Conservation (phyloP, 2,888 invertebrate genomes). For the Drosophila mercatorum region DNA sequence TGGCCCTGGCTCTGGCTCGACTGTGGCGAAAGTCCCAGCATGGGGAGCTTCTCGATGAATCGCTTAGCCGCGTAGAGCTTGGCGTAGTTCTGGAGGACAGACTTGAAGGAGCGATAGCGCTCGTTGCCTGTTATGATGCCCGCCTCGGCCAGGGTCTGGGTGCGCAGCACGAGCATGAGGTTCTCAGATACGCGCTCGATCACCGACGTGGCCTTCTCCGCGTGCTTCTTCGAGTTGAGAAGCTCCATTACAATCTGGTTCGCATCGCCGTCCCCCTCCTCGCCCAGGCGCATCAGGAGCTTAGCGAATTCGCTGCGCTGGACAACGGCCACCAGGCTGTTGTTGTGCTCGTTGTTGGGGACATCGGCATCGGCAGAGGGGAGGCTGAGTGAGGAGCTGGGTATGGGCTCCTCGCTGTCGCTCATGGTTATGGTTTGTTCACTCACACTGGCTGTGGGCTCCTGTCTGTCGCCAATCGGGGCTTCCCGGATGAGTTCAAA, state of each 20-base stretch:
- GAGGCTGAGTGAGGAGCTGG: conserved; percentile 26
- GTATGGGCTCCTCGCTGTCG: conserved; percentile 25
- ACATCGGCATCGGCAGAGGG: neutral
- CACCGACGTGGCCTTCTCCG: conserved; percentile 28
- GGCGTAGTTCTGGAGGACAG: conserved; percentile 59
- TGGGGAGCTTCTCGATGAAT: conserved; percentile 62
- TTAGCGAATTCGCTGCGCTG: conserved; percentile 47
- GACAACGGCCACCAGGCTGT: conserved; percentile 31
- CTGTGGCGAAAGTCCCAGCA: conserved; percentile 21
- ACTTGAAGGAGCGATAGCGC: conserved; percentile 58
- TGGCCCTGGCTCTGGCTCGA: neutral
- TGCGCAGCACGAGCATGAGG: conserved; percentile 46
- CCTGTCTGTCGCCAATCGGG: conserved; percentile 13
- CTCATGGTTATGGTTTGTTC: conserved; percentile 18
- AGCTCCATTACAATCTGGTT: conserved; percentile 67
- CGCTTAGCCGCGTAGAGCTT: conserved; percentile 60
- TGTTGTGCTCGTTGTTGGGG: conserved; percentile 5
- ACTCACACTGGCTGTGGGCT: conserved; percentile 5
- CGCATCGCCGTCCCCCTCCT: conserved; percentile 63
- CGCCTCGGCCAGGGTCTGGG: conserved; percentile 55
- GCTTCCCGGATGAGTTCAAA: conserved; percentile 10
- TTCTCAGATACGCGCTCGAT: conserved; percentile 61
- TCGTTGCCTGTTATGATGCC: conserved; percentile 61
- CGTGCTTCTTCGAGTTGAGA: conserved; percentile 29
- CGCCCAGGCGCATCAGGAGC: conserved; percentile 49